Conservation (phyloP, 2,797 vertebrate species). For the Harpagifer antarcticus region DNA sequence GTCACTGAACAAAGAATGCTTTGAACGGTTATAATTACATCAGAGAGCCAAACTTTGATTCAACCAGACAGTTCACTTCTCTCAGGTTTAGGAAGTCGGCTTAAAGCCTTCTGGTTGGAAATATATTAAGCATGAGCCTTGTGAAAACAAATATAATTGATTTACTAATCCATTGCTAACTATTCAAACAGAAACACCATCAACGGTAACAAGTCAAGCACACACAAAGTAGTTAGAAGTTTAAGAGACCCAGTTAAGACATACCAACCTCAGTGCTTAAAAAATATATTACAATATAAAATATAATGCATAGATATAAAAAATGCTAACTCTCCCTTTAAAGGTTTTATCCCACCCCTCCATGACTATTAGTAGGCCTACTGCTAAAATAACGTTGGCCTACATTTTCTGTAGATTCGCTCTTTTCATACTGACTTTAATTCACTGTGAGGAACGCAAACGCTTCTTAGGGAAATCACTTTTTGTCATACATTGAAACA, state of each 20-base stretch:
- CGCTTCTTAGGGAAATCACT: slow-evolving; percentile 14
- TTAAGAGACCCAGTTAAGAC: not conserved
- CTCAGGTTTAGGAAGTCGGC: slow-evolving; percentile 68
- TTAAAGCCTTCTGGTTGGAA: slow-evolving; percentile 42
- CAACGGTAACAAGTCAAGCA: slow-evolving; percentile 5
- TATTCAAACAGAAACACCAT: slow-evolving; percentile 32
- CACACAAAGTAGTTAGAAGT: not conserved
- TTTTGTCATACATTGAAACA: not conserved
- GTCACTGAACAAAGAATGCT: slow-evolving; percentile 87
- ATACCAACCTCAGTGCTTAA: not conserved
- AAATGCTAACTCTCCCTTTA: not conserved
- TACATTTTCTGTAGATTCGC: slow-evolving; percentile 46
- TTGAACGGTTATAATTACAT: slow-evolving; percentile 84
- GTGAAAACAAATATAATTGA: slow-evolving; percentile 50
- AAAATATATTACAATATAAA: not conserved
- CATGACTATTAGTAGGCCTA: not conserved
- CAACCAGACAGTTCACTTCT: slow-evolving; percentile 69
- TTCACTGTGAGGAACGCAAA: slow-evolving; percentile 24
- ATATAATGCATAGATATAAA: not conserved
- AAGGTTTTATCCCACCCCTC: not conserved
- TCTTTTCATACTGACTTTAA: slow-evolving; percentile 20
- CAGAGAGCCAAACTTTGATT: slow-evolving; percentile 70
- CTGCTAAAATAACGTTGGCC: slow-evolving; percentile 27
- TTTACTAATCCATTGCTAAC: slow-evolving; percentile 40
- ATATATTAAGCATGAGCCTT: slow-evolving; percentile 41